phyloP scores from a whole-genome alignment of 2,888 invertebrate species.

The Microctonus hyperodae region DNA sequence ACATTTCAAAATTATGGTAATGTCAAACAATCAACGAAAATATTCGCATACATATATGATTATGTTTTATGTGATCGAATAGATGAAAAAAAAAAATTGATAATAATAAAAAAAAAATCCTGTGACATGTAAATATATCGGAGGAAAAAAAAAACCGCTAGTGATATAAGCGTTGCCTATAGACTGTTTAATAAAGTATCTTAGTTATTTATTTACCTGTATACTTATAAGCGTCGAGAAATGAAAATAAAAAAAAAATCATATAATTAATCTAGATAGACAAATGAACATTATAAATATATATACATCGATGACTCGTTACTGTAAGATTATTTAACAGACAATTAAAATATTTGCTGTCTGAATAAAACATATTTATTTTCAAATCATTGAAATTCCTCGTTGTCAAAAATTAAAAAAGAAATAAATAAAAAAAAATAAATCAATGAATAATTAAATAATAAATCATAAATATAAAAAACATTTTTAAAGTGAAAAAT shows the following conservation, averaged over 20 bases:
- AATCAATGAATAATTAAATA: not conserved
- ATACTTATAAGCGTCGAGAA: conserved; percentile 20
- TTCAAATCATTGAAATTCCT: conserved; percentile 10
- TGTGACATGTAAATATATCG: conserved; percentile 40
- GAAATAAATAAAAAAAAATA: not conserved
- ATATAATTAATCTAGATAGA: conserved; percentile 1
- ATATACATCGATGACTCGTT: conserved; percentile 3
- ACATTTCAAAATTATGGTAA: conserved; percentile 38
- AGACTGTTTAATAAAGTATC: conserved; percentile 62
- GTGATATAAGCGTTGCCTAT: conserved; percentile 54
- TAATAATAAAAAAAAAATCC: conserved; percentile 15
- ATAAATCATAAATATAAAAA: no score
- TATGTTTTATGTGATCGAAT: conserved; percentile 23
- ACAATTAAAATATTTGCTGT: conserved; percentile 20
- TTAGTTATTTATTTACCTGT: conserved; percentile 62
- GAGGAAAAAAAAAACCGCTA: conserved; percentile 44
- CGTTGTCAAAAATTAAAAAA: not conserved
- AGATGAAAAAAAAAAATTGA: conserved; percentile 5
- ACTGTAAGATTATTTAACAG: conserved; percentile 21
- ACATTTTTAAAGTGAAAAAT: no score
- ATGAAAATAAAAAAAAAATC: not conserved
- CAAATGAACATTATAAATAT: not conserved
- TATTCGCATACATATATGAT: conserved; percentile 33
- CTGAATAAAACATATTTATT: conserved; percentile 16
- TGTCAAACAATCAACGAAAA: conserved; percentile 22